These are phyloP conservation scores for Phasia obesa DNA, from an alignment of 2,888 invertebrate species.

Conservation along the genomic window DNA sequence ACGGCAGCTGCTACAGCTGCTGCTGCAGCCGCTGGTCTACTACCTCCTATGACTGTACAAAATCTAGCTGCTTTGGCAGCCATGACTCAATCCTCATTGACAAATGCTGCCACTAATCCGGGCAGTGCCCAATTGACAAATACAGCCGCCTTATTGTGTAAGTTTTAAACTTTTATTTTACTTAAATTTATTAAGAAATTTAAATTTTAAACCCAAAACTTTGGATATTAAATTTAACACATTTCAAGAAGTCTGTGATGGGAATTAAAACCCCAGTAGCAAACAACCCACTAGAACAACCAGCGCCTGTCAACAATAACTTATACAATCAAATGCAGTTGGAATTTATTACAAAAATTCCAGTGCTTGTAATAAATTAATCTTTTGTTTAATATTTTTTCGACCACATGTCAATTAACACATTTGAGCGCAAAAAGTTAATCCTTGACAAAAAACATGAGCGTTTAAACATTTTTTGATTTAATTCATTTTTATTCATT, in stretches of 20 bases:
- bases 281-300: too few relatives aligned
- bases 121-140: constrained; percentile 81
- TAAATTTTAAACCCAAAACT: too few relatives aligned
- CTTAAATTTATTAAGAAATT: neutral
- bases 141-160: constrained; percentile 82
- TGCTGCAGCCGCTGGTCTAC: constrained; percentile 82
- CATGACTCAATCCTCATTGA: constrained; percentile 83
- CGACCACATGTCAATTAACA: constrained; percentile 64
- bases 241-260: too few relatives aligned
- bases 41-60: constrained; percentile 94
- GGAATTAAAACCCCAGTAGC: too few relatives aligned
- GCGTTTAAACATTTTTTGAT: constrained; percentile 9
- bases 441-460: constrained; percentile 43
- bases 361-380: constrained; percentile 23
- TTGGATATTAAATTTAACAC: too few relatives aligned
- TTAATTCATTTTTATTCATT: constrained; percentile 19
- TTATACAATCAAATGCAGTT: constrained; percentile 27
- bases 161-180: constrained; percentile 72
- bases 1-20: constrained; percentile 78
- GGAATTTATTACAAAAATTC: neutral
- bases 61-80: constrained; percentile 93
- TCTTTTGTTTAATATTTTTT: constrained; percentile 51
- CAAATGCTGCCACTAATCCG: constrained; percentile 79
- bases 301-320: neutral
- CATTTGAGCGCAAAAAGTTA: constrained; percentile 58